These are phyloP conservation scores for Eulemur coronatus DNA, from an alignment of 2,797 vertebrate species.

Conservation along the genomic window DNA sequence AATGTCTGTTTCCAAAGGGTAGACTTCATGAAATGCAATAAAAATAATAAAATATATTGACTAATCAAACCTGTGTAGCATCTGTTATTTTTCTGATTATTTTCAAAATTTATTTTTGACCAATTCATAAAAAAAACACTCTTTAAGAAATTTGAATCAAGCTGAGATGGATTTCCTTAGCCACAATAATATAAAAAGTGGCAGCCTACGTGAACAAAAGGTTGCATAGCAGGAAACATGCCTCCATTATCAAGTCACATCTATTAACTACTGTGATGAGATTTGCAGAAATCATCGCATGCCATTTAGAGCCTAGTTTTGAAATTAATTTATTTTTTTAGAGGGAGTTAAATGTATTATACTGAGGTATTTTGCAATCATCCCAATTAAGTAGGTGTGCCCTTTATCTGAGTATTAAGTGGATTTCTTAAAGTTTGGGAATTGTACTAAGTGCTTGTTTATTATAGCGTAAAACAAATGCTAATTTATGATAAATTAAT, in stretches of 20 bases:
- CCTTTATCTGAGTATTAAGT: slow-evolving; percentile 49
- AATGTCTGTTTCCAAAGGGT: background rate
- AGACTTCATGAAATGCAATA: background rate
- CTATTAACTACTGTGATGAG: slow-evolving; percentile 68
- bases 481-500: background rate
- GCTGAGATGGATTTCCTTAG: background rate
- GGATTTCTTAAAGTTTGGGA: slow-evolving; percentile 37
- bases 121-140: background rate
- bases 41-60: background rate
- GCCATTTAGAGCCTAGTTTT: slow-evolving; percentile 41
- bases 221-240: slow-evolving; percentile 66
- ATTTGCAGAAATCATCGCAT: slow-evolving; percentile 50
- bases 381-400: background rate
- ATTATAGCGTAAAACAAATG: slow-evolving; percentile 27
- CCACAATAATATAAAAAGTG: slow-evolving; percentile 20
- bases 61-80: background rate
- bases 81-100: slow-evolving; percentile 28
- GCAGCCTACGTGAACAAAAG: slow-evolving; percentile 41
- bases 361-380: slow-evolving; percentile 23
- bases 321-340: slow-evolving; percentile 59
- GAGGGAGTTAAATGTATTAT: slow-evolving; percentile 2
- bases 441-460: slow-evolving; percentile 38
- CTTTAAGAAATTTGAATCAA: background rate
- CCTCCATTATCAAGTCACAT: slow-evolving; percentile 66
- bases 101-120: slow-evolving; percentile 47